Evolutionary conservation across 2,113 vertebrate species (phyloP).

Genomic region (Natator depressus): DNA sequence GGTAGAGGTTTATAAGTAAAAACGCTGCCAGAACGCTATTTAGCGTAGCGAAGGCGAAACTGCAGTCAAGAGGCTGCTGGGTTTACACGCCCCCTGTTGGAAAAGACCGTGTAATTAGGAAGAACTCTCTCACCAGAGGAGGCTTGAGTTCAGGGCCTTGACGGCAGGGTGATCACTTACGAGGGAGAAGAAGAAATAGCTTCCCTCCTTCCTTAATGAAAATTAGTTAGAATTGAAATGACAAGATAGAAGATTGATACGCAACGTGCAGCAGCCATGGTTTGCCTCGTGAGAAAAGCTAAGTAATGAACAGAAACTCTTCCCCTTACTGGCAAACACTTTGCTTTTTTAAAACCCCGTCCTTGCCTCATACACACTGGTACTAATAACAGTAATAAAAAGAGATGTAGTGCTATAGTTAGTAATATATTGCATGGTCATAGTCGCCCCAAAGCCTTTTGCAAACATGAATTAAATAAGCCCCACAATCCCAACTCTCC

Average conservation of each 20-base stretch:
- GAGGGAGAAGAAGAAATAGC: not conserved
- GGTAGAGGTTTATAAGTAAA: slow-evolving; percentile 4
- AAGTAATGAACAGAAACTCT: not conserved
- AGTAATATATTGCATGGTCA: not conserved
- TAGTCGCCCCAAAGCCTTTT: not conserved
- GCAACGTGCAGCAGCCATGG: not conserved
- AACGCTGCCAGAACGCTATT: slow-evolving; percentile 21
- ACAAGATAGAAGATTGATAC: not conserved
- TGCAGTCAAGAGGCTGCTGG: not conserved
- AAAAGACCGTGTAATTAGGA: not conserved
- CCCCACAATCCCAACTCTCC: not conserved
- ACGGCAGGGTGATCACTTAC: not conserved
- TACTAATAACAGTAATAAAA: not conserved
- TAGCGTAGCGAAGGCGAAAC: not conserved
- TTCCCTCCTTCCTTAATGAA: not conserved
- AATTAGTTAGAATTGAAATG: not conserved
- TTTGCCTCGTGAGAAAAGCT: not conserved
- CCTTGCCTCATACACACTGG: not conserved
- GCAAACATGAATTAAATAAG: not conserved
- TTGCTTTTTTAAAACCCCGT: not conserved
- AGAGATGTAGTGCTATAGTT: not conserved
- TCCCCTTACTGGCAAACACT: not conserved
- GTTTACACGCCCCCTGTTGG: slow-evolving; percentile 44
- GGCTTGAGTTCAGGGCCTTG: not conserved
- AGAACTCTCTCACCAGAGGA: not conserved